Base-by-base conservation (phyloP, 2,797 vertebrate species). In the Gambelia wislizenii region DNA sequence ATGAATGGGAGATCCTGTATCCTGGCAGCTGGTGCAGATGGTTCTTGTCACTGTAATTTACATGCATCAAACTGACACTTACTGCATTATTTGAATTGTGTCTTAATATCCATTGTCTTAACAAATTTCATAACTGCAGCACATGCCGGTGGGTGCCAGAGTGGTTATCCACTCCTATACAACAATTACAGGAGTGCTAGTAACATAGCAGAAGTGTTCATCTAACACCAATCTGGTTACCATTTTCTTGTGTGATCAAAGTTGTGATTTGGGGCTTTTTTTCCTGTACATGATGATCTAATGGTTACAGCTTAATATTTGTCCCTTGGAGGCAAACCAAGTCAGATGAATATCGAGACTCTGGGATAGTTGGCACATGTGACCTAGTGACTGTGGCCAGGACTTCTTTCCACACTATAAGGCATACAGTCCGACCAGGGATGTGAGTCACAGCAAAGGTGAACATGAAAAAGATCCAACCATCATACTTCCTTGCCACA, bases 1-100 rank as follows among this genome's bases (percentile, higher is more conserved):
- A 49, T 82, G 86, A 91, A 89, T 76, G 80, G 76, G 91, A 75
- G 79, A 44, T 90, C 93, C 88, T 87, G 42, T 33, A 49, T 42
- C 14, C 22, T 16, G 76, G 54, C 0, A 0, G 83, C 85, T 88
- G 0, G 3, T 72, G 27, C 86, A 92, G 93, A 91, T 91, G 88
- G 75, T 91, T 56, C 82, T 86, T 61, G 84, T 86, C 88, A 59
- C 36, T 10, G 36, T 82, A 67, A 88, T 92, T 22, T 87, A 64
- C 52, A 52, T 76, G 81, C 89, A 87, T 87, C 88, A 22, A 64
- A 83, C 64, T 92, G 89, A 90, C 85, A n/a, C 75, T 76, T 82
- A 30, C 80, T 84, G n/a, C 89, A 83, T 80, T 61, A 56, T 64
- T 88, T 88, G 70, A 77, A 59, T 20, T 8, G 59, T 47, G 44